Base-by-base conservation (phyloP, 2,797 vertebrate species). In the Triplophysa bombifrons region DNA sequence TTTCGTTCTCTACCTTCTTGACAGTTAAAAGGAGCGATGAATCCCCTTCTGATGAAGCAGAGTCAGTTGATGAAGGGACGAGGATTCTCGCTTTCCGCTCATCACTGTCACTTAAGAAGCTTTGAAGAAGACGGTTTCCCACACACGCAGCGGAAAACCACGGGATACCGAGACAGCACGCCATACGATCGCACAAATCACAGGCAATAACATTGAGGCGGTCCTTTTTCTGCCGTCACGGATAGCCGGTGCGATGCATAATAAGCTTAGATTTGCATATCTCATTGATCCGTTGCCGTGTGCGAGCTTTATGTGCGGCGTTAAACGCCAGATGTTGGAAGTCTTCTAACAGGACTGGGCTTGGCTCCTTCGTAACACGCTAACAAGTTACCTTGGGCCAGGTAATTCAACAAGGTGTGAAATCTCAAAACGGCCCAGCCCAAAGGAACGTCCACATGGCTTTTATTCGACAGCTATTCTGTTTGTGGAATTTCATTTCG, bases 71-170 rank as follows among this genome's bases (percentile, higher is more conserved):
- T 82, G 79, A 41, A 89, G 86, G 78, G 79, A 85, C 84, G 67
- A 81, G 84, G 85, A 75, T 78, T 80, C 6, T 81, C 85, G 87
- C 85, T 86, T 85, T 20, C 87, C 88, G 87, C 87, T 91, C 89
- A 90, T 91, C 89, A 90, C 88, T 91, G 91, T 91, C 86, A 88
- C 87, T 91, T 90, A 90, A 89, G 86, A 83, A 84, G 83, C 85
- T 88, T 81, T 38, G 78, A 84, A 89, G 86, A 88, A 85, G 83
- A 79, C 78, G 85, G 87, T 70, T 85, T 86, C 87, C 86, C 84
- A 78, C 50, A 80, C 50, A 64, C 14, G 10, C 34, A n/a, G 82
- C 76, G 16, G n/a, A 17, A 76, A 51, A 53, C 65, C 61, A 48
- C 60, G 8, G 74, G n/a, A 72, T 65, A 22, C 60, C 9, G n/a